These are phyloP conservation scores for Clarias fuscus DNA, from an alignment of 2,797 vertebrate genomes.

Conservation along the genomic window DNA sequence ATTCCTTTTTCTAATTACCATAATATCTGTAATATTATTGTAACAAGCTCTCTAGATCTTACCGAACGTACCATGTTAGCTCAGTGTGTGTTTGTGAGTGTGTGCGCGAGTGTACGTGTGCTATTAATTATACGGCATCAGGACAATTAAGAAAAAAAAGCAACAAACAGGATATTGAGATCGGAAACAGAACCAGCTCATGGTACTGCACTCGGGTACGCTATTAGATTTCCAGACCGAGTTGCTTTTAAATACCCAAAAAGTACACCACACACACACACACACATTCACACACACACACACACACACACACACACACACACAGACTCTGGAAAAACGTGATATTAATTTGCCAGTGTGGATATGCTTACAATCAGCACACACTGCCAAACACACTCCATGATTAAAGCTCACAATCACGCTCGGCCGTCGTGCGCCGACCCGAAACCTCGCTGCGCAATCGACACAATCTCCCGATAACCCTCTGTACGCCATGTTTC, in stretches of 20 bases:
- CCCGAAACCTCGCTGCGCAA: slow-evolving; percentile 42
- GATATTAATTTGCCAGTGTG: slow-evolving; percentile 39
- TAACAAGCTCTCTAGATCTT: background rate
- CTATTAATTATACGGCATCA: slow-evolving; percentile 24
- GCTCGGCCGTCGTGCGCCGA: slow-evolving; percentile 30
- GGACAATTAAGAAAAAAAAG: background rate
- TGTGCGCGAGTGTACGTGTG: slow-evolving; percentile 8
- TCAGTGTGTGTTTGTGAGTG: background rate
- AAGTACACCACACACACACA: background rate
- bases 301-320: slow-evolving; percentile 13
- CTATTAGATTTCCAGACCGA: slow-evolving; percentile 12
- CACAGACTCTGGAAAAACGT: slow-evolving; percentile 36
- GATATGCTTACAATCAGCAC: slow-evolving; percentile 48
- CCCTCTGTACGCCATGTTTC: slow-evolving; percentile 31
- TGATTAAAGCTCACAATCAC: slow-evolving; percentile 57
- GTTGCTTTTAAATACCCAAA: slow-evolving; percentile 11
- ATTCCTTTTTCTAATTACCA: background rate
- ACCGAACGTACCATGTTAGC: background rate
- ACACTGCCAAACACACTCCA: slow-evolving; percentile 43
- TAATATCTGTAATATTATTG: no score
- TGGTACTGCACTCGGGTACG: background rate
- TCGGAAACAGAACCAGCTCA: slow-evolving; percentile 19
- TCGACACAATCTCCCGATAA: slow-evolving; percentile 48
- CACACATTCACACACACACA: slow-evolving; percentile 31
- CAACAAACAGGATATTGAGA: slow-evolving; percentile 29